A percentile compares a stretch with the other conserved stretches of the same genome.
phyloP scores from a whole-genome alignment of 2,888 invertebrate genomes.

The Drosophila yooni region DNA sequence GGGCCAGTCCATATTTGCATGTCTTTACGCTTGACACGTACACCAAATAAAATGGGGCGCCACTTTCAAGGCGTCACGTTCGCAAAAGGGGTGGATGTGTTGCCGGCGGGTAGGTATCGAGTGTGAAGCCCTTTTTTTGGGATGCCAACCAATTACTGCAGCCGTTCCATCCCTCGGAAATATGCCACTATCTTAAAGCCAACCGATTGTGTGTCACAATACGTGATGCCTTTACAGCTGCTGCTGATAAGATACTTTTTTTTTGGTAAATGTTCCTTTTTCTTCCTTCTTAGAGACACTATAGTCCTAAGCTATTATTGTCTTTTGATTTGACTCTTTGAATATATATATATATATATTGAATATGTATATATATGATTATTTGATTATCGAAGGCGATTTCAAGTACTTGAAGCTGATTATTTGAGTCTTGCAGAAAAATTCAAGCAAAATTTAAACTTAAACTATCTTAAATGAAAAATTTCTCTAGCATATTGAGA shows the following conservation, averaged over 20 bases:
- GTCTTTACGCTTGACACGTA: constrained; percentile 55
- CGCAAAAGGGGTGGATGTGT: neutral
- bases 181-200: constrained; percentile 31
- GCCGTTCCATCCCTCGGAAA: constrained; percentile 9
- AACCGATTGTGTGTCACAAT: constrained; percentile 25
- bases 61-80: constrained; percentile 67
- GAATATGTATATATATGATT: neutral
- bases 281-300: neutral
- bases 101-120: neutral
- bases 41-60: constrained; percentile 61
- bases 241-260: neutral
- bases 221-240: constrained; percentile 36
- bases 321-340: neutral
- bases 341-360: neutral
- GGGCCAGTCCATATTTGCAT: constrained; percentile 37
- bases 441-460: too few relatives aligned
- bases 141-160: constrained; percentile 23
- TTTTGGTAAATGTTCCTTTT: neutral
- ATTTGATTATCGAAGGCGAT: neutral
- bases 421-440: neutral
- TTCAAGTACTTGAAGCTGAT: neutral
- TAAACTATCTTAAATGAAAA: too few relatives aligned
- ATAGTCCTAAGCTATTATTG: neutral
- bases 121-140: constrained; percentile 31
- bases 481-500: too few relatives aligned